Base-by-base conservation (phyloP, 2,113 vertebrate species). In the Poecilia latipinna region DNA sequence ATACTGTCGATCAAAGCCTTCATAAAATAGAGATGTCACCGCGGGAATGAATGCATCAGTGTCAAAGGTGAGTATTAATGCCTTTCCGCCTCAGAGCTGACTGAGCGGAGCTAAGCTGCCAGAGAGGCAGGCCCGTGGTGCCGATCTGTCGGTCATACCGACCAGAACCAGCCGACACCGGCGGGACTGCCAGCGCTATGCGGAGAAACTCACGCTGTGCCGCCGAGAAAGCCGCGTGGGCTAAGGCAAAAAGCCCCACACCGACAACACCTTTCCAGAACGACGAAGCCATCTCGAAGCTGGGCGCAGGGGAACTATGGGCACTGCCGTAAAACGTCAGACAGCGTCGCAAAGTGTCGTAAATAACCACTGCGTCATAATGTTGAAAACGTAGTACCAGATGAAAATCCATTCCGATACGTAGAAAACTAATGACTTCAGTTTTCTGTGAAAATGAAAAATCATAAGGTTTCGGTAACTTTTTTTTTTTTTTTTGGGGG, bases 191-290 rank as follows among this genome's bases (percentile, higher is more conserved):
- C 33, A 22, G 6, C 4, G 7, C 17, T 39, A 12, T 6, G 7
- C 0, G 1, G 17, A 3, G 0, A 66, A 22, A 96, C 95, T 95
- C 72, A 96, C 95, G 97, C 83, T 98, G 97, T 73, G 97, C 97
- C 33, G 97, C 97, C 13, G 97, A 99, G 86, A 98, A 98, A 72
- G 96, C 97, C 33, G 97, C 96, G 54, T 98, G 97, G 37, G 97
- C 97, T 90, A 99, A 89, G 7, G 97, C 96, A 80, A 98, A 97
- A 1, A 99, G 95, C 72, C 97, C 97, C 51, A 98, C 77, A 33
- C 96, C 96, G 83, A 98, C 97, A 75, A 98, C 91, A 86, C 96
- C 96, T 94, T 98, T 98, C 97, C 97, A 98, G 68, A 97, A 93
- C 77, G 96, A 96, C 80, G 95, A 96, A 68, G 95, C 96, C 97